phyloP scores from a whole-genome alignment of 2,113 vertebrate species.

The Glaucomys volans region DNA sequence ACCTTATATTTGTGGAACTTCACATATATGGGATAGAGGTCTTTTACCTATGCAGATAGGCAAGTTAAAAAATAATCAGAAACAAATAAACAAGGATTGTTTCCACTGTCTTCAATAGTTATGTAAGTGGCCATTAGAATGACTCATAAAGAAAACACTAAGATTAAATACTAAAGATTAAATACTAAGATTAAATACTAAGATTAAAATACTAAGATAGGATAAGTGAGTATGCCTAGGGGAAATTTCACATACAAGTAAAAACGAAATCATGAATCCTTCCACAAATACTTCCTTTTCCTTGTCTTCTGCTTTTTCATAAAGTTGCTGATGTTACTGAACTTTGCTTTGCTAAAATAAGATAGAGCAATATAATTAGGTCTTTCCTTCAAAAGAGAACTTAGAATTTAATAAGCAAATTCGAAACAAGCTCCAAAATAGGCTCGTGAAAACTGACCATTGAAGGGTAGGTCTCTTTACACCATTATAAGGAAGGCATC shows the following conservation, averaged over 20 bases:
- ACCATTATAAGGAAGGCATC: background rate
- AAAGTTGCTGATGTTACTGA: background rate
- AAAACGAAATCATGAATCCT: constrained; percentile 3
- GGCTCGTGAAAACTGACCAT: background rate
- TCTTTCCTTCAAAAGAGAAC: background rate
- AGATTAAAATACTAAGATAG: background rate
- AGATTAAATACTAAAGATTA: too few species aligned
- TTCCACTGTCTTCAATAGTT: background rate
- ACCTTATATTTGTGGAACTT: background rate
- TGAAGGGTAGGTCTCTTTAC: background rate
- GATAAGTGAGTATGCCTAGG: background rate
- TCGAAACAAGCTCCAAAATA: constrained; percentile 32
- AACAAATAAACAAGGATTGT: background rate
- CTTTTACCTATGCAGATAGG: background rate
- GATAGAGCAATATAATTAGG: background rate
- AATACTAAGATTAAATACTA: background rate
- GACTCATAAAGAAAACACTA: background rate
- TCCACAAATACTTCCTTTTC: background rate
- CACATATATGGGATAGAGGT: background rate
- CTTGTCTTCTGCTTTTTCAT: background rate
- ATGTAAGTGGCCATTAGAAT: background rate
- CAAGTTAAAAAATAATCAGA: background rate
- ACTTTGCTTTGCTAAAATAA: constrained; percentile 29
- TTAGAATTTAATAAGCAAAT: background rate
- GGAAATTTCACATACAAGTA: background rate